Percentiles rank a stretch among this genome's conserved stretches.
phyloP scores from a whole-genome alignment of 2,797 vertebrate species.

The Myotis daubentonii region DNA sequence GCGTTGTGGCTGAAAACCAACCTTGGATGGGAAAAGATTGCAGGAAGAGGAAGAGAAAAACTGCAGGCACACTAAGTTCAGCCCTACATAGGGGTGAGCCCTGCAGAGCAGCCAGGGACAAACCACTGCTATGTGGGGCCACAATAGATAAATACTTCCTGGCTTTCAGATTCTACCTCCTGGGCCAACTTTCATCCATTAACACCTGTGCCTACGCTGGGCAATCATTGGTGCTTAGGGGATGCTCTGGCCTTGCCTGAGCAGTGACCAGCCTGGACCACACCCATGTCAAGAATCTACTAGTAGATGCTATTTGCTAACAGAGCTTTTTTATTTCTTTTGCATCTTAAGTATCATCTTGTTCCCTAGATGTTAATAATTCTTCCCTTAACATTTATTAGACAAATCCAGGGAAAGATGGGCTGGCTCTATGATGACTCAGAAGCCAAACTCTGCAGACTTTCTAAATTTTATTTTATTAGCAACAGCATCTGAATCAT shows the following conservation, averaged over 20 bases:
- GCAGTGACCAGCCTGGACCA: background rate
- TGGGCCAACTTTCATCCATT: slow-evolving; percentile 69
- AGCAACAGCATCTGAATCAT: background rate
- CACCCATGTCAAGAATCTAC: background rate
- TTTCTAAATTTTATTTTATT: background rate
- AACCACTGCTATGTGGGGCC: slow-evolving; percentile 40
- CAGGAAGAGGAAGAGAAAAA: slow-evolving; percentile 44
- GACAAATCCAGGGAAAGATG: background rate
- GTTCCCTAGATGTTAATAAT: background rate
- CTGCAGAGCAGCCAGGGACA: slow-evolving; percentile 62
- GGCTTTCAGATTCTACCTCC: slow-evolving; percentile 66
- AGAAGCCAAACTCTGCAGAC: background rate
- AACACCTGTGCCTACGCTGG: slow-evolving; percentile 41
- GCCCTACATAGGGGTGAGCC: background rate
- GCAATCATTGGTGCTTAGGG: slow-evolving; percentile 59
- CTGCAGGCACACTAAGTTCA: background rate
- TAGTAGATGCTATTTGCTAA: background rate
- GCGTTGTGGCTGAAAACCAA: background rate
- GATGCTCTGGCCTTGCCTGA: slow-evolving; percentile 25
- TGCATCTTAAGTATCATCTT: background rate
- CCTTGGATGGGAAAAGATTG: background rate
- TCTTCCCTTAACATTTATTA: background rate
- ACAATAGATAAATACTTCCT: slow-evolving; percentile 73
- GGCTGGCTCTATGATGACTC: background rate
- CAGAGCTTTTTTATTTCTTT: background rate